phyloP scores from a whole-genome alignment of 2,888 invertebrate genomes.

The Sesamia inferens region DNA sequence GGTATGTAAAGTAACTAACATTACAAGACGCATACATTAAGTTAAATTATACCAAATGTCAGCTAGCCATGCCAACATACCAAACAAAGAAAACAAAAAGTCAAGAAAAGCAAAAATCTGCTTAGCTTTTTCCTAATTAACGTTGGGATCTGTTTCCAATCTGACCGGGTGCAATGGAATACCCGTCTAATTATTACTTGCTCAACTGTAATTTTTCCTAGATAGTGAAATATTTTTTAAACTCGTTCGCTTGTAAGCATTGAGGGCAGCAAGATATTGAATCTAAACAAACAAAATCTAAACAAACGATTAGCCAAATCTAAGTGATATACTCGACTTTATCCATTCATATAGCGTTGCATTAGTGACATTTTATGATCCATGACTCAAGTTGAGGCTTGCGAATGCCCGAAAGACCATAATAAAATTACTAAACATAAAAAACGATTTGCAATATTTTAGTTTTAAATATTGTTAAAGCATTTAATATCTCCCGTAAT shows the following conservation, averaged over 20 bases:
- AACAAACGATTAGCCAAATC: background rate
- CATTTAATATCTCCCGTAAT: background rate
- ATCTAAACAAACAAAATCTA: constrained; percentile 2
- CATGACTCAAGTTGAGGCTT: background rate
- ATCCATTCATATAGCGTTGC: background rate
- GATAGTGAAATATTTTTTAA: background rate
- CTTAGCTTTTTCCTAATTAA: background rate
- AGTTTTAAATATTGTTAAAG: background rate
- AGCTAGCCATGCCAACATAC: no score
- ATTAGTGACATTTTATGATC: background rate
- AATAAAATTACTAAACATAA: background rate
- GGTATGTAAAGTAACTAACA: no score
- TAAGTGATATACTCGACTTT: constrained; percentile 5
- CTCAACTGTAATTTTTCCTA: background rate
- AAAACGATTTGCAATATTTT: background rate
- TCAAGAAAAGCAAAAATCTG: no score
- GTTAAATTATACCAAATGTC: no score
- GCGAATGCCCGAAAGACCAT: background rate
- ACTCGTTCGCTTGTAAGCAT: background rate
- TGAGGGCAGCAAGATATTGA: background rate
- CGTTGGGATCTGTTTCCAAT: no score
- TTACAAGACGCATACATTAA: no score
- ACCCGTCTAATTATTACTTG: constrained; percentile 2
- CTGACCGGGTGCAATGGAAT: no score
- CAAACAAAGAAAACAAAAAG: no score